These are phyloP conservation scores for Linurgus olivaceus DNA, from an alignment of 2,797 vertebrate genomes.

Conservation along the genomic window DNA sequence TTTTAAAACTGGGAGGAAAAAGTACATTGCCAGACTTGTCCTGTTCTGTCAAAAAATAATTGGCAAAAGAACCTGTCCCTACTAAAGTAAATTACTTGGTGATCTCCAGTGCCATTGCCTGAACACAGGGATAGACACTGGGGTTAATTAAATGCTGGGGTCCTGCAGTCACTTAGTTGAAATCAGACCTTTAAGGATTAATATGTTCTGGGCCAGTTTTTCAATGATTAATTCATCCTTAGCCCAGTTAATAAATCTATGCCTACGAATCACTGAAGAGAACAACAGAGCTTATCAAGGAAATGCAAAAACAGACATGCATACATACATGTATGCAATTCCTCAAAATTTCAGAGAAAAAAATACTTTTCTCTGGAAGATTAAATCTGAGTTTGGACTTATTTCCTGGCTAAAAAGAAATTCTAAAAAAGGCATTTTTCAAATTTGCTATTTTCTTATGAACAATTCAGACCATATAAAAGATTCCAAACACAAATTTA, in stretches of 20 bases:
- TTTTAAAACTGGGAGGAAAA: neutral
- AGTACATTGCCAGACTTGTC: neutral
- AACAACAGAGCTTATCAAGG: neutral
- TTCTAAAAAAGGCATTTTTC: neutral
- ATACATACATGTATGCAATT: neutral
- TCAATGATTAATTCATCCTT: neutral
- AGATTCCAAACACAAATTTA: neutral
- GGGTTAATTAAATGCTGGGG: neutral
- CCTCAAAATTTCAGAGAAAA: neutral
- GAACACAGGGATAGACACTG: neutral
- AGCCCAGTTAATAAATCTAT: neutral
- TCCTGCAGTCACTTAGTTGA: neutral
- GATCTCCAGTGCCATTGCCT: neutral
- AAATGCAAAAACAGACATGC: neutral
- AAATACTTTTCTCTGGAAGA: neutral
- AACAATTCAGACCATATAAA: neutral
- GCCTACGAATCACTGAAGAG: neutral
- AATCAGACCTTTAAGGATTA: neutral
- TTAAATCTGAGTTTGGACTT: neutral
- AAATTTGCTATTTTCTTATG: neutral
- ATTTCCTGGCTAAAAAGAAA: neutral
- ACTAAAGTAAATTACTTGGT: neutral
- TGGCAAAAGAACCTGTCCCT: neutral
- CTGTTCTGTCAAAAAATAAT: neutral
- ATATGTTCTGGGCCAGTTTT: neutral